phyloP scores from a whole-genome alignment of 2,797 vertebrate species.

The Chrysocyon brachyurus region DNA sequence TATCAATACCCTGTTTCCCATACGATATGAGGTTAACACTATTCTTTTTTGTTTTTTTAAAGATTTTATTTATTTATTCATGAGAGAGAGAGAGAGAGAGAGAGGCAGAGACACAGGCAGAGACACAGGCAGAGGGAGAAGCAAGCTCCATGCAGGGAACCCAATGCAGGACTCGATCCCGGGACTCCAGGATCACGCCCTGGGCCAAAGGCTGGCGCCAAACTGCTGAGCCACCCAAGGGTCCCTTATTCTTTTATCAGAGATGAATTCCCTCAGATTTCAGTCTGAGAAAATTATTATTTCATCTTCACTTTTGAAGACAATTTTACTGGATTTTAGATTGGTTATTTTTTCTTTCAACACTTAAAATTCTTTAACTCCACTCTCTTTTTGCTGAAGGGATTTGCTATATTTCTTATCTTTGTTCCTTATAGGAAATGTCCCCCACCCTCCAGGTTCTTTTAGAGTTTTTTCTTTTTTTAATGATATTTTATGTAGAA shows the following conservation, averaged over 20 bases:
- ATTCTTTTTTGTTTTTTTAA: not conserved
- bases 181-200: too few species aligned
- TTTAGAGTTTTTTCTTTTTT: not conserved
- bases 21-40: not conserved
- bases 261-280: slow-evolving; percentile 2
- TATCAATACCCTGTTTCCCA: not conserved
- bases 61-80: too few species aligned
- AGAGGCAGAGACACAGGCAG: too few species aligned
- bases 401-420: not conserved
- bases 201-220: too few species aligned
- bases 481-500: not conserved
- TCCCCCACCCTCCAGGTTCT: not conserved
- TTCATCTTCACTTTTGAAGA: not conserved
- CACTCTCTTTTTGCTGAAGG: not conserved
- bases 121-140: too few species aligned
- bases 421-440: not conserved
- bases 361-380: not conserved
- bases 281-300: not conserved
- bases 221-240: too few species aligned
- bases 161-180: too few species aligned
- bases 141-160: too few species aligned
- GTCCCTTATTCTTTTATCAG: not conserved
- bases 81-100: too few species aligned
- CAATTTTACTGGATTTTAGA: not conserved
- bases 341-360: not conserved